Evolutionary conservation across 2,113 vertebrate genomes (phyloP), one percentile per base, ranked within the genome.

Genomic region (Microcebus griseorufus): DNA sequence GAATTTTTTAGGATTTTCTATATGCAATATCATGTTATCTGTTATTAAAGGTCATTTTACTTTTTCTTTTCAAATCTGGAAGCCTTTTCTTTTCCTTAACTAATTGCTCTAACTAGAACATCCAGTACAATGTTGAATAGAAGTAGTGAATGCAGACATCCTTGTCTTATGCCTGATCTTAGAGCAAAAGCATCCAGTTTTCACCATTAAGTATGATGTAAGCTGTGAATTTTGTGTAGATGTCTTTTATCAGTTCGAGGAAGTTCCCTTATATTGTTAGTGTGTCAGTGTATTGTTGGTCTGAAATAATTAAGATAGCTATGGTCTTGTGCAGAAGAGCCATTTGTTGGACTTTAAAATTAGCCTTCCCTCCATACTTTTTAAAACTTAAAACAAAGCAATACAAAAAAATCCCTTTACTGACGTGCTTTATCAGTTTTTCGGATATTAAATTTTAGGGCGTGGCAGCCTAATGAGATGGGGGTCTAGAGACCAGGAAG

Each of bases 271-370:
- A 29, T 90, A 81, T 42, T 75, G 27, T 48, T 69, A 69, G 64
- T 81, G 62, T 23, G 60, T 60, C 58, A 60, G 58, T 60, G 27
- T 75, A 29, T 9, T 75, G 37, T 90, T 94, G 80, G 32, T 78
- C 17, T 83, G 84, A 81, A 94, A 37, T 55, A 65, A n/a, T 84
- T 48, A 73, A 94, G 53, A 48, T 58, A 83, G 78, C 58, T 67
- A 29, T 75, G 48, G 20, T 94, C 29, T 55, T 75, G 45, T 45
- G 20, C 65, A 45, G 69, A 89, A 75, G 86, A 94, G 7, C 22
- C 32, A 29, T 79, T 79, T 83, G 48, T 83, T 58, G 69, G 58
- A 75, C 5, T 45, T 45, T 94, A 64, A 69, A 75, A 55, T 73
- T 37, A 89, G 27, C 45, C 32, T 8, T 9, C 1, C 9, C 2